Conservation (phyloP, 2,888 invertebrate species). For the Alcis repandata region DNA sequence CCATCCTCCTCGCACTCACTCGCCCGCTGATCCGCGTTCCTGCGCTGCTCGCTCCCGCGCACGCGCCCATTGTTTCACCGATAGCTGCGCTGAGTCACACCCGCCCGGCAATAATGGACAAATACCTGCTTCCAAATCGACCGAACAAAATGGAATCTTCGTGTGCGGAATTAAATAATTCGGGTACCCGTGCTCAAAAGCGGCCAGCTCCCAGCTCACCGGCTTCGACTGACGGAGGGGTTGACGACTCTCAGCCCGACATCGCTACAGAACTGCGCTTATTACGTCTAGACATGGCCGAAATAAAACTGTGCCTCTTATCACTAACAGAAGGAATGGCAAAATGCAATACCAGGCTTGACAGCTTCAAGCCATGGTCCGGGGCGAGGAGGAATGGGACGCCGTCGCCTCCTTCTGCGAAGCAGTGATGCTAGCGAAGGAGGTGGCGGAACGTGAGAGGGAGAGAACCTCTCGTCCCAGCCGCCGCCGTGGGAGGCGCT, state of each 20-base stretch:
- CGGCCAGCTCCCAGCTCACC: slow-evolving; percentile 7
- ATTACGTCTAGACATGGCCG: neutral
- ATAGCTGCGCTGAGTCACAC: neutral
- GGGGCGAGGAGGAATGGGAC: no score
- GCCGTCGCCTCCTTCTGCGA: no score
- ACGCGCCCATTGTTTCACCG: neutral
- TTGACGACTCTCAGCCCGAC: neutral
- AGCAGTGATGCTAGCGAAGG: no score
- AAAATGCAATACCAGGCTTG: no score
- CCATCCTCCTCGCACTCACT: neutral
- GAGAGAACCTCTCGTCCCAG: no score
- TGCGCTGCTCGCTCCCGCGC: neutral
- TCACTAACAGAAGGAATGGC: no score
- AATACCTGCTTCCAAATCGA: neutral
- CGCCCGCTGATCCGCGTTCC: neutral
- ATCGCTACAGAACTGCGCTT: slow-evolving; percentile 5
- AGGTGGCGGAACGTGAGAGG: no score
- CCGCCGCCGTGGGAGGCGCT: no score
- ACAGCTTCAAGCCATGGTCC: no score
- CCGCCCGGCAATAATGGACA: neutral
- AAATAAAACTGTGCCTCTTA: neutral
- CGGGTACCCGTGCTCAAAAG: neutral
- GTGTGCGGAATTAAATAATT: neutral
- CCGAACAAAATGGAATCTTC: neutral
- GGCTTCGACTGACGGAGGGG: neutral